Evolutionary conservation across 2,113 vertebrate species (phyloP), one percentile per base, ranked within the genome.

Genomic region (Ceyx cyanopectus): DNA sequence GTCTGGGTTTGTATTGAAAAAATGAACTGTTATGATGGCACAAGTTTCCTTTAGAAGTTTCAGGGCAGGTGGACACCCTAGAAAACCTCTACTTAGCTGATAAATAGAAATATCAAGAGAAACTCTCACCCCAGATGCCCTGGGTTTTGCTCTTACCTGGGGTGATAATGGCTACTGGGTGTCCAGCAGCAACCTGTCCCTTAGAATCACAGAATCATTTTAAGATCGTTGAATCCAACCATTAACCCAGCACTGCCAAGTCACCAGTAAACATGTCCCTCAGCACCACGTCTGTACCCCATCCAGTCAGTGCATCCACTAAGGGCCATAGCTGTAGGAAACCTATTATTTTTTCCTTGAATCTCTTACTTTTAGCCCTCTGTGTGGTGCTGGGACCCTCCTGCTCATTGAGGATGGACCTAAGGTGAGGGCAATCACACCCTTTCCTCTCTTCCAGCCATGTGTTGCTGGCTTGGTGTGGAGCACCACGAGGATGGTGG

Each of bases 291-390:
- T 26, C 50, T 51, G 7, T 26, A 13, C 12, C 48, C 0, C 0
- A 9, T 61, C 12, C 0, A 1, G 60, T 50, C 34, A 6, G 13
- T 1, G 9, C 6, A 3, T 9, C 82, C 67, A 60, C 30, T 17
- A 7, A 43, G 30, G 81, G 60, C 34, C 41, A 53, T n/a, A 65
- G 18, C 67, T 70, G 41, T 30, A 57, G 68, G 74, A 81, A 90
- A 62, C 14, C 11, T 18, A 46, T 46, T 43, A 2, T 24, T 57
- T 56, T 89, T 53, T 16, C 12, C 18, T 32, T 54, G 41, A 16
- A n/a, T 67, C 56, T 89, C 10, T 74, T 60, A 30, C 62, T 45
- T 8, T 79, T 34, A 34, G 16, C 75, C 34, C 26, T 51, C 60
- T 62, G 57, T 1, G 1, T 34, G 41, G 27, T 54, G 29, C 32